Base-by-base conservation (phyloP, 2,797 vertebrate genomes). In the Hephaestus fuliginosus region DNA sequence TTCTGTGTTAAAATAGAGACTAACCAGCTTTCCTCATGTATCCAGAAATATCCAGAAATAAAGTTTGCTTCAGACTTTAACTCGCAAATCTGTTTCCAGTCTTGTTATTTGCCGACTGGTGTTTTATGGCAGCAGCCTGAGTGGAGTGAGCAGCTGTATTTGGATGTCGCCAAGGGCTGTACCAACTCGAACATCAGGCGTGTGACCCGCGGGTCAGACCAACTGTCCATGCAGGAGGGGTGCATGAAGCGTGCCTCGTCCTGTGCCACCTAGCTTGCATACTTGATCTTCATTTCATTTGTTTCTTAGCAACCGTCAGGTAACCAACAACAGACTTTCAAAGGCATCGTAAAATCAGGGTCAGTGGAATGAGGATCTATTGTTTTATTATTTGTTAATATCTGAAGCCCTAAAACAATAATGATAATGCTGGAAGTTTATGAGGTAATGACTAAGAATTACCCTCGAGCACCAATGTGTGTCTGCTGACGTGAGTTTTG, bases 111-210 rank as follows among this genome's bases (percentile, higher is more conserved):
- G 43, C 71, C 84, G 55, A 77, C 51, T 72, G 68, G 48, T 85
- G 76, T 86, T 86, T 80, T 76, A 52, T 44, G 14, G 76, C 55
- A 12, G 53, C 67, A 30, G 63, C 51, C 78, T 53, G 75, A 82
- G 67, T 46, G 52, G 65, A 44, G 63, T 2, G 58, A 90, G 60
- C 88, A 86, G 87, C 88, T 92, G 84, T 78, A 82, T 90, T 84
- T 86, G 70, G 67, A 84, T 11, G 74, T 80, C 22, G 39, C 72
- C 64, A 74, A 48, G 70, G 82, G 63, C 33, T 53, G 44, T 53
- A 80, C 74, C 71, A 83, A 72, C 64, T 80, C 69, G 68, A 82
- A 78, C 81, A 81, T 36, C 73, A 78, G 48, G 71, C 43, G 43
- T 46, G 74, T 80, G 78, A 77, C 75, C 71, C 33, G 7, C 0